Evolutionary conservation across 1,140 invertebrate genomes (phyloP).

Genomic region (Harpegnathos saltator): DNA sequence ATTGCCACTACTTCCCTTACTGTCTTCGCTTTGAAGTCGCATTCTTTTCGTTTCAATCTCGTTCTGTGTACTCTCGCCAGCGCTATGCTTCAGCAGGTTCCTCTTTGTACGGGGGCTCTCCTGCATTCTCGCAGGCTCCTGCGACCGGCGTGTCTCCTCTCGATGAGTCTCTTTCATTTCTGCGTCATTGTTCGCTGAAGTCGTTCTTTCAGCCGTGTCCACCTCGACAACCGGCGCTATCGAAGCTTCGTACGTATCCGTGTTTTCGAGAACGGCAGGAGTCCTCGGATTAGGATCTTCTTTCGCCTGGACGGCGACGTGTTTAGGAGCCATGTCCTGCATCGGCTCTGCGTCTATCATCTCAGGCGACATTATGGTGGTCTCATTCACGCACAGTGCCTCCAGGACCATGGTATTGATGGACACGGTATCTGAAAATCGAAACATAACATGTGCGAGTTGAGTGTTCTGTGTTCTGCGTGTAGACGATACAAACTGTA

Average conservation of each 20-base stretch:
- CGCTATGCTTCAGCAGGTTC: constrained; percentile 28
- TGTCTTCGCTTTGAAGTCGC: constrained; percentile 1
- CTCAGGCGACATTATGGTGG: neutral
- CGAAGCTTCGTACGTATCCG: neutral
- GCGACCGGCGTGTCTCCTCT: neutral
- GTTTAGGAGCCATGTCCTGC: neutral
- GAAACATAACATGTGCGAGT: neutral
- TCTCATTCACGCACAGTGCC: constrained; percentile 58
- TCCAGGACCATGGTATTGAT: constrained; percentile 63
- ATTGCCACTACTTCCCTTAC: neutral
- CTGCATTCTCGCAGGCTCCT: constrained; percentile 22
- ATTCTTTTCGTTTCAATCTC: constrained; percentile 50
- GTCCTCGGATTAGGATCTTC: neutral
- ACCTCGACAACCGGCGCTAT: neutral
- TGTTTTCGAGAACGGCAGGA: neutral
- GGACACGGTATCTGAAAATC: constrained; percentile 52
- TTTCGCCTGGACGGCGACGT: neutral
- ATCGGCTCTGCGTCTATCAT: neutral
- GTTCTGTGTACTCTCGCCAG: constrained; percentile 11
- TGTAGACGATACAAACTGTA: too few relatives aligned
- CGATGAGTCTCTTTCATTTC: constrained; percentile 34
- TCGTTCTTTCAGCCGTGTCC: constrained; percentile 20
- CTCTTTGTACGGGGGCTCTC: constrained; percentile 14
- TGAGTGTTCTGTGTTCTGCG: too few relatives aligned
- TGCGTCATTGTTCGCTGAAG: neutral